Conservation (phyloP, 2,888 invertebrate genomes). For the Leptinotarsa peninsularis region DNA sequence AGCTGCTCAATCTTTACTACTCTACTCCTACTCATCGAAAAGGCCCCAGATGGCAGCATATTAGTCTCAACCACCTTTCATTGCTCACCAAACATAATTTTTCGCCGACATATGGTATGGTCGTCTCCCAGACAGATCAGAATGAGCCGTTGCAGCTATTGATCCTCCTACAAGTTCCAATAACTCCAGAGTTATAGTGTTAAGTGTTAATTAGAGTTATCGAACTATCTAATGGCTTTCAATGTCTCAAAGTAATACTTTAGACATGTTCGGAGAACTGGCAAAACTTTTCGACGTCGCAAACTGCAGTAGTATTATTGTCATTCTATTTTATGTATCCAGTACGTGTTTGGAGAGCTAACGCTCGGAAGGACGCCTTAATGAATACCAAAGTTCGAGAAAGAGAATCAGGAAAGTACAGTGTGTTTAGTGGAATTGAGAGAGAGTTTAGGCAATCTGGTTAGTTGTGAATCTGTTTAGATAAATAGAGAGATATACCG, state of each 20-base stretch:
- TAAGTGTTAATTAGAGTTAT: constrained; percentile 48
- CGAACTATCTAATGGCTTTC: constrained; percentile 46
- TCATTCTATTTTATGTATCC: constrained; percentile 23
- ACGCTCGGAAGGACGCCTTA: not conserved
- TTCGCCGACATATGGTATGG: not conserved
- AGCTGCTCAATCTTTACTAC: no score
- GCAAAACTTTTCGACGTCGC: constrained; percentile 15
- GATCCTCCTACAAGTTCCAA: constrained; percentile 26
- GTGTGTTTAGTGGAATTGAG: not conserved
- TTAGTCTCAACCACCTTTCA: no score
- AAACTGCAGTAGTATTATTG: constrained; percentile 24
- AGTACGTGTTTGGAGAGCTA: constrained; percentile 21
- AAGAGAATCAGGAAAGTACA: constrained; percentile 8
- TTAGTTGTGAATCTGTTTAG: not conserved
- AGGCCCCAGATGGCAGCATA: no score
- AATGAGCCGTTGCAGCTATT: constrained; percentile 12
- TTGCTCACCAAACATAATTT: no score
- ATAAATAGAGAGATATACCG: no score
- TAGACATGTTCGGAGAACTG: constrained; percentile 9
- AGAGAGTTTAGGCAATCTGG: not conserved
- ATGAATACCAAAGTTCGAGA: constrained; percentile 19
- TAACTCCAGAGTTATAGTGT: constrained; percentile 43
- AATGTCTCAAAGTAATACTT: constrained; percentile 43
- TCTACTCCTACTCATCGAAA: no score
- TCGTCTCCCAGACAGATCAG: constrained; percentile 9